These are phyloP conservation scores for Elachura formosa DNA, from an alignment of 2,113 vertebrate species.

Conservation along the genomic window DNA sequence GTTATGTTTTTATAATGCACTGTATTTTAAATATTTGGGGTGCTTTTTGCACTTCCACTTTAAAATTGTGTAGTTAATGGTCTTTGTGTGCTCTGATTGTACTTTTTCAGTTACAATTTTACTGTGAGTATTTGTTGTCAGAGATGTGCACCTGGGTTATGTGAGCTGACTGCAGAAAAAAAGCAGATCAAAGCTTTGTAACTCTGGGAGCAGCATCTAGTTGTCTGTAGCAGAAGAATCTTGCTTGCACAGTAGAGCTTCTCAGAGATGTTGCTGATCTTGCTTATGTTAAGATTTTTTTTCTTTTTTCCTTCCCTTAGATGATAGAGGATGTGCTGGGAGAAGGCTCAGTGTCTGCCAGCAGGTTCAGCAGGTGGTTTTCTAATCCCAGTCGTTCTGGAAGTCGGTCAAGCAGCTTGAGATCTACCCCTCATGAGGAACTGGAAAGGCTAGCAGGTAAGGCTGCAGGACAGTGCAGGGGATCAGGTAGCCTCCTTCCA, in stretches of 20 bases:
- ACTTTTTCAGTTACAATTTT: neutral
- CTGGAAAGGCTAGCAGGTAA: conserved; percentile 94
- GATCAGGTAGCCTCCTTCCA: neutral
- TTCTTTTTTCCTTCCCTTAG: conserved; percentile 40
- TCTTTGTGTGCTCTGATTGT: neutral
- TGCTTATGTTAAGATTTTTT: neutral
- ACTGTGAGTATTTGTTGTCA: neutral
- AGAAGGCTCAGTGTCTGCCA: conserved; percentile 88
- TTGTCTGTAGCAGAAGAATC: neutral
- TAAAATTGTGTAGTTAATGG: neutral
- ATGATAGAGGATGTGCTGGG: conserved; percentile 98
- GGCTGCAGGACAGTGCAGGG: neutral
- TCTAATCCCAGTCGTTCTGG: conserved; percentile 90
- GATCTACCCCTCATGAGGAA: conserved; percentile 95
- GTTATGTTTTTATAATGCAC: neutral
- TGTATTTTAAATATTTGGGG: neutral
- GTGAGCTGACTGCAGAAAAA: neutral
- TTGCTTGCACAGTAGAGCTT: conserved; percentile 58
- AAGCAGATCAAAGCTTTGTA: neutral
- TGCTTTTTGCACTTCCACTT: neutral
- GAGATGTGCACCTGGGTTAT: neutral
- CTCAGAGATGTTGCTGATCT: neutral
- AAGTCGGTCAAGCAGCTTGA: conserved; percentile 91
- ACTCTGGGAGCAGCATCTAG: neutral
- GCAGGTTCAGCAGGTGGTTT: conserved; percentile 96